Evolutionary conservation across 1,140 invertebrate species (phyloP).

Genomic region (Dinothrombium tinctorium): DNA sequence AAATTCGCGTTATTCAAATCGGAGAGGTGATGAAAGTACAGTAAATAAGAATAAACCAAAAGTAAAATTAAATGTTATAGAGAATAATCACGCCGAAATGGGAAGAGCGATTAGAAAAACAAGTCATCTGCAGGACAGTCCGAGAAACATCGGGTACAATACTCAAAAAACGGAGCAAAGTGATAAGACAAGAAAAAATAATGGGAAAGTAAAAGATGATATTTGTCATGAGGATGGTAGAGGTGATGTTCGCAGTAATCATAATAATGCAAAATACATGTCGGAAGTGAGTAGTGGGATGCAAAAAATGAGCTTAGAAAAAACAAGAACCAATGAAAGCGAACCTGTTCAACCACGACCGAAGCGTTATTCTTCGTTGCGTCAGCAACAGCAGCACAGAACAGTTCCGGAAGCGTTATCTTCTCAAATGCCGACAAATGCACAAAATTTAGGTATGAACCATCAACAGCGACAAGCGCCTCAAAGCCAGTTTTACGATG

Average conservation of each 20-base stretch:
- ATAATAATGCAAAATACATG: not conserved
- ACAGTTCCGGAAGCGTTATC: not conserved
- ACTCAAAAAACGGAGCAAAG: no score
- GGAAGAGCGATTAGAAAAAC: not conserved
- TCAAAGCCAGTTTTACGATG: not conserved
- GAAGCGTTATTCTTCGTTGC: constrained; percentile 47
- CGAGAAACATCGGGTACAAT: no score
- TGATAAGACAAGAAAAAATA: no score
- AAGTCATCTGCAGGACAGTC: not conserved
- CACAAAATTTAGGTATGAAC: not conserved
- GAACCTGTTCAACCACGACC: constrained; percentile 23
- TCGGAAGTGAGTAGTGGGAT: not conserved
- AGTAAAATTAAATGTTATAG: not conserved
- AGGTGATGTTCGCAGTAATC: not conserved
- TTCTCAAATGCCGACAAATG: constrained; percentile 1
- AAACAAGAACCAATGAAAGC: not conserved
- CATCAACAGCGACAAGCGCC: not conserved
- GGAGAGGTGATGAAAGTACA: no score
- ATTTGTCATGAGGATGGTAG: constrained; percentile 5
- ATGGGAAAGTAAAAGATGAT: no score
- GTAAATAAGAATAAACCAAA: not conserved
- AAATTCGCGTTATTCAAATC: constrained; percentile 9
- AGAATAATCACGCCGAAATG: constrained; percentile 13
- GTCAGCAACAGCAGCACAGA: constrained; percentile 24
- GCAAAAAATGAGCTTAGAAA: not conserved